phyloP scores from a whole-genome alignment of 2,797 vertebrate species.

The Chelidonichthys spinosus region DNA sequence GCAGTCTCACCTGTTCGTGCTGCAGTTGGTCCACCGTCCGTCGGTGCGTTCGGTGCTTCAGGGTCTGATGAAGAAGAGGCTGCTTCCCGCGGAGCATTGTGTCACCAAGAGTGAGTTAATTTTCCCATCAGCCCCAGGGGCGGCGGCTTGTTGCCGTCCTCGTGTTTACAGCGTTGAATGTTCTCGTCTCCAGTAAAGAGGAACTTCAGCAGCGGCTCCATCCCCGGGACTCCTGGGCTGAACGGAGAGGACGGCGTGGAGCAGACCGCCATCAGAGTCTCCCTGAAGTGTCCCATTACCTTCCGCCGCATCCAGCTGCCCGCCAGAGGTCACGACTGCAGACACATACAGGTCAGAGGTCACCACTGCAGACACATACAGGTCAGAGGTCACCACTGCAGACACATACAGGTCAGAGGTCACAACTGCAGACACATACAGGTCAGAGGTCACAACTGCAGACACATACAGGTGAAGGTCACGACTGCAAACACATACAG shows the following conservation, averaged over 20 bases:
- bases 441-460: too few species aligned
- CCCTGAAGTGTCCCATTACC: slow-evolving; percentile 94
- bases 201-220: slow-evolving; percentile 93
- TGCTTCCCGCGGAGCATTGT: slow-evolving; percentile 94
- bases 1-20: slow-evolving; percentile 94
- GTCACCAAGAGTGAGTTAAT: slow-evolving; percentile 91
- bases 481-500: too few species aligned
- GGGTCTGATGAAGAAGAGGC: slow-evolving; percentile 94
- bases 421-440: too few species aligned
- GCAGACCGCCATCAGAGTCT: slow-evolving; percentile 94
- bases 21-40: slow-evolving; percentile 93
- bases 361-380: not conserved
- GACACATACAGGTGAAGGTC: too few species aligned
- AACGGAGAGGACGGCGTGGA: slow-evolving; percentile 94
- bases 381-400: too few species aligned
- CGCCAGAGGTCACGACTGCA: slow-evolving; percentile 91
- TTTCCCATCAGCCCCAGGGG: too few species aligned
- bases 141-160: too few species aligned
- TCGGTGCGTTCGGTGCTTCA: slow-evolving; percentile 93
- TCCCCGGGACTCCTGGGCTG: slow-evolving; percentile 89
- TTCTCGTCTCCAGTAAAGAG: slow-evolving; percentile 85
- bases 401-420: too few species aligned
- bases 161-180: too few species aligned
- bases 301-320: slow-evolving; percentile 95
- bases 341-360: slow-evolving; percentile 91